Base-by-base conservation (phyloP, 2,113 vertebrate species). In the Gymnocephalus cernua region DNA sequence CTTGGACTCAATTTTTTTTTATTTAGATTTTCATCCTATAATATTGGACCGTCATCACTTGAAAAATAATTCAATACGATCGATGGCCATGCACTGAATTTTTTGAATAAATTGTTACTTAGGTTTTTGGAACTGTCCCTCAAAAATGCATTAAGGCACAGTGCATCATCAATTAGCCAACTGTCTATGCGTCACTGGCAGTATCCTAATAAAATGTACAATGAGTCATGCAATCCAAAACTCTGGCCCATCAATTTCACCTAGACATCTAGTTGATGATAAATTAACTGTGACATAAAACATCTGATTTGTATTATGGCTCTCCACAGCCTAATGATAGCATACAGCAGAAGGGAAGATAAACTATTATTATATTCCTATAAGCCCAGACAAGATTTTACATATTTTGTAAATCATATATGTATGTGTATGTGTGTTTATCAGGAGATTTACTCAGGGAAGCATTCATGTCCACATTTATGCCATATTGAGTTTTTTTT, bases 121-220 rank as follows among this genome's bases (percentile, higher is more conserved):
- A 50, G 29, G n/a, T 35, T 84, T 84, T 84, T 82, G 79, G 75
- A 78, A 70, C 62, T 62, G 75, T 76, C 79, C 65, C 70, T 84
- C 63, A 78, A 64, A 77, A 77, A 72, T 67, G 23, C 84, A 84
- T 78, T 73, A 77, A 73, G 56, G 12, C 57, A 29, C 6, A 41
- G 47, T 18, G 45, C 58, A 73, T 79, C 54, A 64, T 70, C 68
- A 5, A 51, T 81, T 74, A 80, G 48, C 53, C 53, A 63, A 38
- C 57, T 14, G 68, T 58, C 50, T 66, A 44, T 62, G 45, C 16
- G 48, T 19, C 48, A 53, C 23, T 86, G 84, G 82, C 86, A 54
- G 66, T 10, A 35, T 23, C 12, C 85, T 83, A 82, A 50, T 8
- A 51, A 70, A 83, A 72, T 27, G 51, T 48, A 70, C 73, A 85